Evolutionary conservation across 2,797 vertebrate species (phyloP), one percentile per base, ranked within the genome.

Genomic region (Telmatherina bonti): DNA sequence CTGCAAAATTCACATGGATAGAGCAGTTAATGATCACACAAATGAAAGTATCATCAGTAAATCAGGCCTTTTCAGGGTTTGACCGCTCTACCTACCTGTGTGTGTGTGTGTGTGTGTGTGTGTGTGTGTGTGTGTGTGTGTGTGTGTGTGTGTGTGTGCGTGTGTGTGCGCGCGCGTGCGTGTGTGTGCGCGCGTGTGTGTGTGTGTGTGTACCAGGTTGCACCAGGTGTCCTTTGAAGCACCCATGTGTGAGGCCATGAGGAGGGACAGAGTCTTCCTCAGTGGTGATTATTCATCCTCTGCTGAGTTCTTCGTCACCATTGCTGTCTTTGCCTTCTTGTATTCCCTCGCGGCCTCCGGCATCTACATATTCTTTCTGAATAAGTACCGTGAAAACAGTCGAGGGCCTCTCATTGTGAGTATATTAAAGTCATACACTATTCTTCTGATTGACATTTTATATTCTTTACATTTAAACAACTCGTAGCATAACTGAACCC

Each of bases 231-330:
- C 95, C 54, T 99, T 99, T 16, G 96, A 97, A 81, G 97, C 92
- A 7, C 98, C 97, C 7, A 92, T 91, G 62, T 99, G 98, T 26
- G 96, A 98, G 85, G 95, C 93, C 55, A 96, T 94, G 80, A 94
- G 83, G 54, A 94, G 88, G 67, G 96, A 99, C 85, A 95, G 85
- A 0, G 93, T 99, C 30, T 96, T 95, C 58, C 95, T 99, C 88
- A 92, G 90, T 15, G 98, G 98, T 6, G 97, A 99, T 90, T 99
- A 95, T 88, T 99, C 98, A 0, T 99, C 97, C 18, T 98, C 97
- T 0, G 97, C 97, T 0, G 97, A 99, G 90, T 99, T 99, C 94
- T 99, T 99, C 0, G 97, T 99, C 90, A 99, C 97, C 10, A 95
- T 99, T 0, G 96, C 97, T 0, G 98, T 99, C 85, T 99, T 99